Evolutionary conservation across 2,113 vertebrate genomes (phyloP), one percentile per base, ranked within the genome.

Genomic region (Engraulis encrasicolus): DNA sequence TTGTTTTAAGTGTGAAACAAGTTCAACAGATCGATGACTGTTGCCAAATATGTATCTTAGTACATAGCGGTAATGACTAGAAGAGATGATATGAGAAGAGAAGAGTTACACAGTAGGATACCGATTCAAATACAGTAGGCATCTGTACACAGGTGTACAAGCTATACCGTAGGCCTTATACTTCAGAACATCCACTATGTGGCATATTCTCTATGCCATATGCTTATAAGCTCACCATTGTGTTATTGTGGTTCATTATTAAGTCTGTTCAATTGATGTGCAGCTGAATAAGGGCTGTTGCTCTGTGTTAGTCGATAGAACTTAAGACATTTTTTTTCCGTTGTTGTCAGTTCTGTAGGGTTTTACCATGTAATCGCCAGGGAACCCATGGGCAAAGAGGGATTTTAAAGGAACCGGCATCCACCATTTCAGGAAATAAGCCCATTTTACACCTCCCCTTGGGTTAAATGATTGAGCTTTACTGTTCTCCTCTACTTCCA

Each of bases 1-100:
- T 58, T 6, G 23, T 31, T 11, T 66, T 3, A 27, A 31, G n/a
- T 74, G 66, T 74, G 31, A 27, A n/a, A 61, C 58, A 61, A 6
- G n/a, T 23, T 61, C 27, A 74, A 74, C 66, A n/a, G n/a, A n/a
- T n/a, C n/a, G n/a, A n/a, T 74, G 66, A 74, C 18, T 2, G 66
- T 74, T 74, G 66, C 66, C 66, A 74, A 74, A 74, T 74, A 74
- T 74, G 66, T 74, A 74, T 74, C 27, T 74, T 74, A 74, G 66
- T 34, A 31, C 31, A 45, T 45, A 45, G 66, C 34, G 66, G 27
- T 74, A 14, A 15, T 74, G 5, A 12, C 2, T 34, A 74, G 66
- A 74, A 36, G 31, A 45, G 40, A 45, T 45, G n/a, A n/a, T n/a
- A n/a, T n/a, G n/a, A n/a, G n/a, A n/a, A n/a, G n/a, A n/a, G n/a